Conservation (phyloP, 1,140 invertebrate species). For the Tachypleus tridentatus region DNA sequence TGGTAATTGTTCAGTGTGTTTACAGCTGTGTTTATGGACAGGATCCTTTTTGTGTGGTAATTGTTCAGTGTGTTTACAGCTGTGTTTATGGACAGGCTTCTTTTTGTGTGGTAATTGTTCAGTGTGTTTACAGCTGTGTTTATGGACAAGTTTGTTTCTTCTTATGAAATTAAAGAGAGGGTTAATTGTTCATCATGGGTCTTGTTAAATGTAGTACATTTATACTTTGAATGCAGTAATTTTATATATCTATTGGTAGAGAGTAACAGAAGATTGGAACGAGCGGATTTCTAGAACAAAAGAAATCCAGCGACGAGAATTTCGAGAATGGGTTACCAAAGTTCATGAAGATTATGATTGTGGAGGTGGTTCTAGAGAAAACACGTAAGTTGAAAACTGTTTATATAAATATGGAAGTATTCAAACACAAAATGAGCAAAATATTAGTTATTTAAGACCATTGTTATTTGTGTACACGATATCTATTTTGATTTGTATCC, state of each 20-base stretch:
- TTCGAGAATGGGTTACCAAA: slow-evolving; percentile 64
- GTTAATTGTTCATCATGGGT: too few species aligned
- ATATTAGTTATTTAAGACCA: slow-evolving; percentile 37
- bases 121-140: too few species aligned
- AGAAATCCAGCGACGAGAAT: slow-evolving; percentile 57
- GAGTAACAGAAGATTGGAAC: slow-evolving; percentile 47
- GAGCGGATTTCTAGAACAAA: slow-evolving; percentile 56
- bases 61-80: too few species aligned
- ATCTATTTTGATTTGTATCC: slow-evolving; percentile 4
- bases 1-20: too few species aligned
- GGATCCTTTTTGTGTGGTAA: too few species aligned
- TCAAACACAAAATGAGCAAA: not conserved
- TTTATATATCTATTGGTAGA: not conserved
- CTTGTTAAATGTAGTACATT: too few species aligned
- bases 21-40: too few species aligned
- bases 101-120: too few species aligned
- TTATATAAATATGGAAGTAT: not conserved
- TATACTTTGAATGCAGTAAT: too few species aligned
- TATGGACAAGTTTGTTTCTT: too few species aligned
- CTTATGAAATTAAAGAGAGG: too few species aligned
- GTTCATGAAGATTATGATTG: slow-evolving; percentile 49
- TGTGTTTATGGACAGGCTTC: too few species aligned
- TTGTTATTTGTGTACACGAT: slow-evolving; percentile 39
- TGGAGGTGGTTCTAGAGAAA: slow-evolving; percentile 15
- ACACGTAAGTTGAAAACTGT: slow-evolving; percentile 9